These are phyloP conservation scores for Cheilinus undulatus DNA, from an alignment of 2,113 vertebrate species.

Conservation along the genomic window DNA sequence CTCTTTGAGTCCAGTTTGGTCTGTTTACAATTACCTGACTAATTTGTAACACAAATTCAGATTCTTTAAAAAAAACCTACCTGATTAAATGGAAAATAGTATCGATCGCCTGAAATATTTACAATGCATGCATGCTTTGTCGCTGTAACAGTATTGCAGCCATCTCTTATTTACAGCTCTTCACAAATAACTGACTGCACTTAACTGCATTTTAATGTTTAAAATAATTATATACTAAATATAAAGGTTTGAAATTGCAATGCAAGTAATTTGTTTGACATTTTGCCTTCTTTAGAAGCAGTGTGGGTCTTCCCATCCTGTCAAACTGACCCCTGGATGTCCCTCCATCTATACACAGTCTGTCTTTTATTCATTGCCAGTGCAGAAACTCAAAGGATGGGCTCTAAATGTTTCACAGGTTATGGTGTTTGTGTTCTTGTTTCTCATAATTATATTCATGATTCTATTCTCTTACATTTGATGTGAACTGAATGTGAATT, in stretches of 20 bases:
- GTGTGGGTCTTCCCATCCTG: not conserved
- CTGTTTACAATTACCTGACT: constrained; percentile 72
- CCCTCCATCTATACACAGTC: constrained; percentile 16
- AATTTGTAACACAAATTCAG: constrained; percentile 66
- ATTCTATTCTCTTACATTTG: constrained; percentile 44
- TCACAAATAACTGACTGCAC: constrained; percentile 16
- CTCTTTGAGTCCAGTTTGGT: constrained; percentile 40
- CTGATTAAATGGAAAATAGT: constrained; percentile 64
- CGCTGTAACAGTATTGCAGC: constrained; percentile 9
- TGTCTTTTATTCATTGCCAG: constrained; percentile 28
- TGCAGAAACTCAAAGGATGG: constrained; percentile 16
- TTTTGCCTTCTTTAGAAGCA: constrained; percentile 34
- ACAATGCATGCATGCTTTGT: constrained; percentile 22
- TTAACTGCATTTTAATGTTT: constrained; percentile 26
- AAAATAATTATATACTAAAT: too few species aligned
- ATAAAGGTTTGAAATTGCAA: too few species aligned
- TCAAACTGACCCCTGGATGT: constrained; percentile 24
- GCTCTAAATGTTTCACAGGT: constrained; percentile 31
- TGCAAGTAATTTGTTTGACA: too few species aligned
- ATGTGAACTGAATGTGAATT: constrained; percentile 61
- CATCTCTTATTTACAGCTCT: constrained; percentile 26
- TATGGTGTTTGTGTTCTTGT: constrained; percentile 48
- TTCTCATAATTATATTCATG: constrained; percentile 60
- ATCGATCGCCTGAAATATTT: constrained; percentile 59
- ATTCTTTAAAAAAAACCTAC: constrained; percentile 54